These are phyloP conservation scores for Autographa gamma DNA, from an alignment of 2,888 invertebrate species.

Conservation along the genomic window DNA sequence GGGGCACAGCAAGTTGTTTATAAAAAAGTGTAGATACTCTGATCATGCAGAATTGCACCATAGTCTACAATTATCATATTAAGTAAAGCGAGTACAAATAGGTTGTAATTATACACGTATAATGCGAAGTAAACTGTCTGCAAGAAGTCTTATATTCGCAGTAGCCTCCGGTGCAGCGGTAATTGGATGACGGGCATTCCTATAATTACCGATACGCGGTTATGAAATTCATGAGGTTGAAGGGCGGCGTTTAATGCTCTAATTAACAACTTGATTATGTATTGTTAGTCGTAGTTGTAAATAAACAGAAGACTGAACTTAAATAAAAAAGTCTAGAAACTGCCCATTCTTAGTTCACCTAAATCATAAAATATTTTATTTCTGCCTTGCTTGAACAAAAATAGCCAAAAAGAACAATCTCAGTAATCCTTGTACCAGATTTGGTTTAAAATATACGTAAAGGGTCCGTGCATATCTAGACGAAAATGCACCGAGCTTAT, in stretches of 20 bases:
- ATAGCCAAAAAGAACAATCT: too few relatives aligned
- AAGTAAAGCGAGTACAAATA: background rate
- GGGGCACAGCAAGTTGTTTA: too few relatives aligned
- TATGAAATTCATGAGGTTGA: background rate
- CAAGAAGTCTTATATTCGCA: conserved; percentile 57
- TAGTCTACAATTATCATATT: background rate
- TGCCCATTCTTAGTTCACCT: too few relatives aligned
- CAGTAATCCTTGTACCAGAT: too few relatives aligned
- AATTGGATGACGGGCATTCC: conserved; percentile 58
- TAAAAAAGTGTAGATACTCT: too few relatives aligned
- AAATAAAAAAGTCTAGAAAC: background rate
- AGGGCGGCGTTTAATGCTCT: background rate
- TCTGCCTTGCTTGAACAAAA: too few relatives aligned
- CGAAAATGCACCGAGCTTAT: too few relatives aligned
- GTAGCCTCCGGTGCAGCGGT: conserved; percentile 47
- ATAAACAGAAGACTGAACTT: background rate
- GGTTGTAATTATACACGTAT: conserved; percentile 8
- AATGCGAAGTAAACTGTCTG: conserved; percentile 21
- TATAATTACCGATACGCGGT: conserved; percentile 6
- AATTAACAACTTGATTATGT: background rate
- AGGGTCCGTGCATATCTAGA: too few relatives aligned
- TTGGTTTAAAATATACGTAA: too few relatives aligned
- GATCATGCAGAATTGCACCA: background rate
- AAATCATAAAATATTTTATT: too few relatives aligned
- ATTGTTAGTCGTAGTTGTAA: background rate